A percentile compares a stretch with the other conserved stretches of the same genome.
These are phyloP conservation scores for Phodopus roborovskii DNA, from an alignment of 2,113 vertebrate genomes.

Conservation along the genomic window DNA sequence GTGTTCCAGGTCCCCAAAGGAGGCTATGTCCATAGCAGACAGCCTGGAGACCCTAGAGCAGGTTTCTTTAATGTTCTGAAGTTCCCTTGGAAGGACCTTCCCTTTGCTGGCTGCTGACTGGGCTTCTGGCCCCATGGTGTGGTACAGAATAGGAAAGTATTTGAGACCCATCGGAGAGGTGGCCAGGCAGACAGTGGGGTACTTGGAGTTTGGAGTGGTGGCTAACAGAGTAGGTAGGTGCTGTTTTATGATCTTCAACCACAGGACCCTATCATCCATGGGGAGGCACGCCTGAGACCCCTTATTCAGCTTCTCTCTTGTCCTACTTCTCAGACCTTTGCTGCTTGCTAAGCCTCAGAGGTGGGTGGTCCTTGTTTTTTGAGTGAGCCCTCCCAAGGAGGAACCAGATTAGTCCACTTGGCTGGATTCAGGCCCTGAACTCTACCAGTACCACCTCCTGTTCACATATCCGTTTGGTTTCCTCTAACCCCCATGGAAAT, in stretches of 20 bases:
- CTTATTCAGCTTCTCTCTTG: not conserved
- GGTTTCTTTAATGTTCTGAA: not conserved
- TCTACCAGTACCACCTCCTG: not conserved
- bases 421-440: not conserved
- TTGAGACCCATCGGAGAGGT: not conserved
- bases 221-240: accelerated
- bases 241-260: not conserved
- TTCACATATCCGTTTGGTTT: not conserved
- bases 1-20: not conserved
- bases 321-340: not conserved
- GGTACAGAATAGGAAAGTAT: not conserved
- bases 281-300: not conserved
- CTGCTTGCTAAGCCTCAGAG: not conserved
- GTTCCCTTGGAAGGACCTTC: not conserved
- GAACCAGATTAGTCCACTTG: not conserved
- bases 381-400: accelerated
- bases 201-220: not conserved
- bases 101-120: no score
- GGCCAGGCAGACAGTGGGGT: not conserved
- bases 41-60: not conserved
- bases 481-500: not conserved
- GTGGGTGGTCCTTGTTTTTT: not conserved
- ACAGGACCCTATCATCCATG: not conserved
- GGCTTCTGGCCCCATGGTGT: accelerated
- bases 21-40: not conserved